Percentiles rank a stretch among this genome's conserved stretches.
phyloP scores from a whole-genome alignment of 1,140 invertebrate species.

The Bombus sibiricus region DNA sequence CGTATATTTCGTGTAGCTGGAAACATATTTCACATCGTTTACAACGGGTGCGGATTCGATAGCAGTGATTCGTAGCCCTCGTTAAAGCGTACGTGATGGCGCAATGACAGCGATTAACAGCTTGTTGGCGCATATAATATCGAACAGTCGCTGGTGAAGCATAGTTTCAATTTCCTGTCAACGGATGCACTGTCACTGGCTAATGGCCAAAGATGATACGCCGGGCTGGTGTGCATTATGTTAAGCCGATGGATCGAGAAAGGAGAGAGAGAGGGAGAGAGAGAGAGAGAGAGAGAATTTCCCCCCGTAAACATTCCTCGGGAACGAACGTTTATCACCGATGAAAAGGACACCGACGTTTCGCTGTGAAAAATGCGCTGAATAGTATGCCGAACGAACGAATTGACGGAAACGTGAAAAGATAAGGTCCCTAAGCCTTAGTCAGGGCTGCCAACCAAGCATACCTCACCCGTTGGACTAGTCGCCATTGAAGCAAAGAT shows the following conservation, averaged over 20 bases:
- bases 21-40: conserved; percentile 61
- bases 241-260: background rate
- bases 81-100: conserved; percentile 64
- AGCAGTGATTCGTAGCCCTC: conserved; percentile 63
- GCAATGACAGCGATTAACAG: conserved; percentile 64
- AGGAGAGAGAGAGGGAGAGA: background rate
- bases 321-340: background rate
- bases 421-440: background rate
- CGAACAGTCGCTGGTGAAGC: conserved; percentile 41
- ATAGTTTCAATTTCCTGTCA: conserved; percentile 63
- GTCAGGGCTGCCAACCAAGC: background rate
- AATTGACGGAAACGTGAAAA: background rate
- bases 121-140: conserved; percentile 59
- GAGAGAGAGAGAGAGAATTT: background rate
- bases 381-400: background rate
- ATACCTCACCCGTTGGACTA: no score
- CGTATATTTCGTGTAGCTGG: conserved; percentile 25
- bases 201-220: conserved; percentile 50
- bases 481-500: no score
- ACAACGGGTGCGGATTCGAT: conserved; percentile 47
- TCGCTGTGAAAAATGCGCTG: background rate
- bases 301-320: background rate
- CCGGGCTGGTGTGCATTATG: conserved; percentile 31
- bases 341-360: background rate
- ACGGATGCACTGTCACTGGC: conserved; percentile 34